phyloP scores from a whole-genome alignment of 1,140 invertebrate species.

The Hylaeus volcanicus region DNA sequence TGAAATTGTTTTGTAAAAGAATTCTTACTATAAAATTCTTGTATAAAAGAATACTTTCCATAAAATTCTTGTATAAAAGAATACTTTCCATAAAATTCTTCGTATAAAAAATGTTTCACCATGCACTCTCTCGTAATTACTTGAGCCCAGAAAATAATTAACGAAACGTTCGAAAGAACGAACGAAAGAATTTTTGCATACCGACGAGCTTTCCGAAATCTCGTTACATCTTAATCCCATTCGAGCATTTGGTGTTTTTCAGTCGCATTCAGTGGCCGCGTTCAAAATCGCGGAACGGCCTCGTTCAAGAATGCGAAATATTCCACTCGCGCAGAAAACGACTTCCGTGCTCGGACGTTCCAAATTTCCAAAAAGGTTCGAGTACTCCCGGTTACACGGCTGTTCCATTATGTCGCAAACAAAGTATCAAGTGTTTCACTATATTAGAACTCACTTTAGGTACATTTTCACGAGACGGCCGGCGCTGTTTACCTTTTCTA shows the following conservation, averaged over 20 bases:
- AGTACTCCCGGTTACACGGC: conserved; percentile 24
- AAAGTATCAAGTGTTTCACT: conserved; percentile 36
- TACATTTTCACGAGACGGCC: conserved; percentile 17
- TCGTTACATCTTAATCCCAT: neutral
- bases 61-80: no score
- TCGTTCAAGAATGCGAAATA: conserved; percentile 20
- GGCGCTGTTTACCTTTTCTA: conserved; percentile 37
- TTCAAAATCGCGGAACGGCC: neutral
- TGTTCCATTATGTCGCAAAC: conserved; percentile 35
- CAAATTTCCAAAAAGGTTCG: conserved; percentile 33
- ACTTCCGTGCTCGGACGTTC: conserved; percentile 17
- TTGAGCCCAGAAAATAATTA: no score
- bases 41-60: no score
- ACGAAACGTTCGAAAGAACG: no score
- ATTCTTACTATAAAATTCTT: no score
- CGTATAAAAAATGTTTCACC: no score
- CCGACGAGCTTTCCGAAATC: neutral
- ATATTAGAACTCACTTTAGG: conserved; percentile 40
- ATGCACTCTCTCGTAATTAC: no score
- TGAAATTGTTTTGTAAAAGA: no score
- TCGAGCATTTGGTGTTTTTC: neutral
- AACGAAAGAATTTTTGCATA: no score
- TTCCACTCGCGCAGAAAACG: neutral
- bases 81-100: no score
- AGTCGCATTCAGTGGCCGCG: neutral